These are phyloP conservation scores for Neoascia interrupta DNA, from an alignment of 2,888 invertebrate genomes.

Conservation along the genomic window DNA sequence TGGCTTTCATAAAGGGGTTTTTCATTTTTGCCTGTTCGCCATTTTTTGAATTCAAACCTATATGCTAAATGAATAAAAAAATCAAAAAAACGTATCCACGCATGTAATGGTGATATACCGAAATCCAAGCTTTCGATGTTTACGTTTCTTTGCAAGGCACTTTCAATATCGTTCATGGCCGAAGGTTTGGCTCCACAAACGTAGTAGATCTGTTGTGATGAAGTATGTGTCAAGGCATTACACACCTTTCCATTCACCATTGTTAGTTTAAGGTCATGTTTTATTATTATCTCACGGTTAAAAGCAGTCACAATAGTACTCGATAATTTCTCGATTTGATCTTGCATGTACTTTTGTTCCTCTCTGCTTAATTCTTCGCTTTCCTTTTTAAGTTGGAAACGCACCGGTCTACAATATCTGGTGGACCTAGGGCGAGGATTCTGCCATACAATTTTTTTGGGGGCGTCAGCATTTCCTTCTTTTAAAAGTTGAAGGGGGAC, in stretches of 20 bases:
- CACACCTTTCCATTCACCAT: neutral
- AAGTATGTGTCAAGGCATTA: neutral
- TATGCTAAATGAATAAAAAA: conserved; percentile 1
- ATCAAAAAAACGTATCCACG: no score
- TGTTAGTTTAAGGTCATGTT: no score
- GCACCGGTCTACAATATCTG: neutral
- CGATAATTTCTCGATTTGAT: neutral
- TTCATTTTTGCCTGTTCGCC: neutral
- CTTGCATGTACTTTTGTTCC: conserved; percentile 11
- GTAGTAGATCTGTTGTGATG: neutral
- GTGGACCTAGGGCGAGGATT: neutral
- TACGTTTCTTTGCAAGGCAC: neutral
- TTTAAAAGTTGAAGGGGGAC: neutral
- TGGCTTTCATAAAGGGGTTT: conserved; percentile 1
- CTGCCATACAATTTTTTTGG: neutral
- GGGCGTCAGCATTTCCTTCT: neutral
- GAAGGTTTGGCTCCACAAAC: neutral
- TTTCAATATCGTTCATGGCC: neutral
- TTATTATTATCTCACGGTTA: no score
- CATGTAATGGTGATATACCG: no score
- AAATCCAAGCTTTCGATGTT: no score
- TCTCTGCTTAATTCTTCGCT: conserved; percentile 12
- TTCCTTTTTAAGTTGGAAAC: neutral
- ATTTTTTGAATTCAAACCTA: conserved; percentile 6
- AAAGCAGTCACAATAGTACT: neutral